phyloP scores from a whole-genome alignment of 2,113 vertebrate genomes.

The Amia ocellicauda region DNA sequence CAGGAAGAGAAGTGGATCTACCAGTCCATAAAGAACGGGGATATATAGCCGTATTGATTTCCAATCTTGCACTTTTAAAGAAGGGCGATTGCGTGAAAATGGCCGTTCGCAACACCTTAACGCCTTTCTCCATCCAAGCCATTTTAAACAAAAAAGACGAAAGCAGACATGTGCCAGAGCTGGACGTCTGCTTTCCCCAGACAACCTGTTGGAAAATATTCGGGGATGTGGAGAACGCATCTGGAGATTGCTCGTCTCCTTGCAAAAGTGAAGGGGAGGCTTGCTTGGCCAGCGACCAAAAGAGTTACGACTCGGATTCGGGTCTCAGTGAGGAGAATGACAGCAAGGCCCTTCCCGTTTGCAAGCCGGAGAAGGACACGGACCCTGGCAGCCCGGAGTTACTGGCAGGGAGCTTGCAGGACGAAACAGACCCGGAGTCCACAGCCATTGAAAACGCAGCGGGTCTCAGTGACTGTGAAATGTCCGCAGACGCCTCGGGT shows the following conservation, averaged over 20 bases:
- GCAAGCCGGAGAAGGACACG: slow-evolving; percentile 55
- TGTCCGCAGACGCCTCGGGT: slow-evolving; percentile 77
- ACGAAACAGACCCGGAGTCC: slow-evolving; percentile 69
- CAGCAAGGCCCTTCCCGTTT: slow-evolving; percentile 49
- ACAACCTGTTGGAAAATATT: slow-evolving; percentile 85
- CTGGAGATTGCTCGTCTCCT: slow-evolving; percentile 31
- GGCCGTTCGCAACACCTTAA: slow-evolving; percentile 79
- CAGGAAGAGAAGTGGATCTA: slow-evolving; percentile 24
- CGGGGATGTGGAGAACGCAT: slow-evolving; percentile 57
- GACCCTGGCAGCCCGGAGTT: slow-evolving; percentile 50
- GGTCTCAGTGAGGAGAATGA: slow-evolving; percentile 76
- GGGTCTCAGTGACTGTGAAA: slow-evolving; percentile 79
- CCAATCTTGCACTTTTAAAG: slow-evolving; percentile 25
- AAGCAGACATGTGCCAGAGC: slow-evolving; percentile 58
- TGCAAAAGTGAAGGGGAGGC: slow-evolving; percentile 46
- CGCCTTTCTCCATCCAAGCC: slow-evolving; percentile 92
- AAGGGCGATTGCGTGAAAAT: slow-evolving; percentile 54
- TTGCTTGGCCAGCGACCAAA: slow-evolving; percentile 54
- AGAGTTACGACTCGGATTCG: slow-evolving; percentile 74
- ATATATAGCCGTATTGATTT: slow-evolving; percentile 52
- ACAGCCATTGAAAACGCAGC: slow-evolving; percentile 55
- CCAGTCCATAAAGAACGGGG: slow-evolving; percentile 27
- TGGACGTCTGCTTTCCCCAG: slow-evolving; percentile 69
- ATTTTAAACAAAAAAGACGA: slow-evolving; percentile 88
- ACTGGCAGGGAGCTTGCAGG: slow-evolving; percentile 60